Evolutionary conservation across 1,140 invertebrate species (phyloP), one percentile per base, ranked within the genome.

Genomic region (Dendroctonus valens): DNA sequence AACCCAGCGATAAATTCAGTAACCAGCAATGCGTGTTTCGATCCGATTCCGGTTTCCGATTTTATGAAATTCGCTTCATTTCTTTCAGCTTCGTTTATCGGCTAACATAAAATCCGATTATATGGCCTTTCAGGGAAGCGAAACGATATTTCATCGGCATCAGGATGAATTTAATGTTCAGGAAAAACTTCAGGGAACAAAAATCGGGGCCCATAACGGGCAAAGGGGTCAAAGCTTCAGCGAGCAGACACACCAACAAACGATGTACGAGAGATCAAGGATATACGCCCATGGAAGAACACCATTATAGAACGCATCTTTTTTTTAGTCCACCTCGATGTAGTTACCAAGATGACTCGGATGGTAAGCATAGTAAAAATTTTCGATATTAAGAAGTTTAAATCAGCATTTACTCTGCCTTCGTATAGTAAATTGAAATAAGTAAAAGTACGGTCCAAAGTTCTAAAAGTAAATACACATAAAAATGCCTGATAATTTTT

Each of bases 131-230:
- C 14, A 48, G 46, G 5, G 46, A 8, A n/a, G 46, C 46, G 14
- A n/a, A 48, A 11, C 11, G 14, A 48, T 14, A 48, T 48, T 46
- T 48, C 11, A 48, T 11, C 14, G 5, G 15, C 50, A 11, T 15
- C 82, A 84, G 79, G 70, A 92, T 92, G 90, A 91, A 92, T 88
- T 85, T 92, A 82, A 91, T 92, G 87, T 91, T 92, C 82, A 86
- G 89, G 71, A 91, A 91, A 83, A 91, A 91, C 83, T 91, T 91
- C 80, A 84, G 84, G 70, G 83, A 85, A 74, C 88, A 89, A 78
- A 87, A 87, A 76, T 80, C 81, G 63, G 79, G 83, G 26, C 72
- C 77, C 40, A 81, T 81, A 63, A 76, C 84, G 72, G 78, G 82
- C 76, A 79, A 83, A 76, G 79, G 81, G 76, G 72, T 81, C 75